These are phyloP conservation scores for Megaptera novaeangliae DNA, from an alignment of 2,113 vertebrate genomes.

Conservation along the genomic window DNA sequence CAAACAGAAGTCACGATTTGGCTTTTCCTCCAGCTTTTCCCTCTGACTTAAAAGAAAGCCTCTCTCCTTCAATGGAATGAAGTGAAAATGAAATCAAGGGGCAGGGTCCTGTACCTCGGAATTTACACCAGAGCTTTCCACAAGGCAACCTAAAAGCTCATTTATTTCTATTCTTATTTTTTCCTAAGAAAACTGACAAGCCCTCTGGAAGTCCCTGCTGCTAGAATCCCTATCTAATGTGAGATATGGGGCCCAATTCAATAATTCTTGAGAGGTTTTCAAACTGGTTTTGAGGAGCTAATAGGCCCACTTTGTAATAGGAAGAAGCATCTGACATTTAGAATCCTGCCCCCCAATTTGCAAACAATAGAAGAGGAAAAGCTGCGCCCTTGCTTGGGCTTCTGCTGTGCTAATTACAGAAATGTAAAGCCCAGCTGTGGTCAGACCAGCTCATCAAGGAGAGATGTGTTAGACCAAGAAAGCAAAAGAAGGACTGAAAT, in stretches of 20 bases:
- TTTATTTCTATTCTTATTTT: conserved; percentile 27
- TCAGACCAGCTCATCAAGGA: conserved; percentile 66
- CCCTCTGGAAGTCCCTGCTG: conserved; percentile 10
- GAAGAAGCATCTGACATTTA: conserved; percentile 61
- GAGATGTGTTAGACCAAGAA: conserved; percentile 51
- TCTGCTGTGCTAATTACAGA: conserved; percentile 68
- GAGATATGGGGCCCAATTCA: not conserved
- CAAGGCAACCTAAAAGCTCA: conserved; percentile 16
- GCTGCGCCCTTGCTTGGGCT: not conserved
- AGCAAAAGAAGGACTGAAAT: conserved; percentile 14
- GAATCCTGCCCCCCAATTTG: conserved; percentile 29
- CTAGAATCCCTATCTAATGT: conserved; percentile 15
- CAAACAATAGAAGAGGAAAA: conserved; percentile 58
- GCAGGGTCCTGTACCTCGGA: not conserved
- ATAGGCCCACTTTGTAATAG: conserved; percentile 27
- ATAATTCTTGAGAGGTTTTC: conserved; percentile 56
- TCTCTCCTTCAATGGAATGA: conserved; percentile 33
- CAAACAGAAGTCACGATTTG: not conserved
- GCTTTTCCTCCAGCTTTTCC: not conserved
- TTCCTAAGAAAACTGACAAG: conserved; percentile 40
- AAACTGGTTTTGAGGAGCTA: conserved; percentile 26
- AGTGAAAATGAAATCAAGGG: conserved; percentile 37
- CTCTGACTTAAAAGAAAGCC: conserved; percentile 13
- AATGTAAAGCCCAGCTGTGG: conserved; percentile 69
- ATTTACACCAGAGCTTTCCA: not conserved